Conservation (phyloP, 1,140 invertebrate genomes). For the Zophobas morio region DNA sequence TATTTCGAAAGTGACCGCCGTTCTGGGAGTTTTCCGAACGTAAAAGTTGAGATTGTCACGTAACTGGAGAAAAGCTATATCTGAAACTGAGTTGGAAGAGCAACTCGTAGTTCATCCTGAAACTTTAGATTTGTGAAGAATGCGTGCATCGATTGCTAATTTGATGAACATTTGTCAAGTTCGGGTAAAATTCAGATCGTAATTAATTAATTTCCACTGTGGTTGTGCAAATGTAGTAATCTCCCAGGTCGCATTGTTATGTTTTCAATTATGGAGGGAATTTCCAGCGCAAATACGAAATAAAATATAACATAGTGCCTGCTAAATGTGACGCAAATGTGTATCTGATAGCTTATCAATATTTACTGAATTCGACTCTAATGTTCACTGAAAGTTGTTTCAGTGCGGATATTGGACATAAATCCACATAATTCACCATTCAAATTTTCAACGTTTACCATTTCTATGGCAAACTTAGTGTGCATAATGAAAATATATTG, state of each 20-base stretch:
- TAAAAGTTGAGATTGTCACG: constrained; percentile 24
- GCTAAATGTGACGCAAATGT: constrained; percentile 58
- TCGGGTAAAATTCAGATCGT: constrained; percentile 14
- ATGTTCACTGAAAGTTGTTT: constrained; percentile 56
- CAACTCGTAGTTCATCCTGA: not conserved
- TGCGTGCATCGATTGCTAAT: not conserved
- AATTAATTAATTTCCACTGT: constrained; percentile 25
- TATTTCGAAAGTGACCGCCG: constrained; percentile 31
- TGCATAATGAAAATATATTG: constrained; percentile 56
- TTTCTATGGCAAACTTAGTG: constrained; percentile 55
- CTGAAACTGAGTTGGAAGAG: not conserved
- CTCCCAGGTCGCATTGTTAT: constrained; percentile 34
- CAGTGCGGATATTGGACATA: constrained; percentile 59
- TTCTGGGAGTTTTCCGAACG: constrained; percentile 25
- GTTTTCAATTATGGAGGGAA: constrained; percentile 42
- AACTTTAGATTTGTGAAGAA: constrained; percentile 4
- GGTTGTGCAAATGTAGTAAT: constrained; percentile 28
- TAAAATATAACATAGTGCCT: constrained; percentile 47
- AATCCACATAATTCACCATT: constrained; percentile 56
- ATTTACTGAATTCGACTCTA: constrained; percentile 56
- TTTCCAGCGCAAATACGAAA: constrained; percentile 38
- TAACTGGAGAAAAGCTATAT: constrained; percentile 6
- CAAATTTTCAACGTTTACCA: constrained; percentile 54
- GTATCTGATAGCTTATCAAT: constrained; percentile 60
- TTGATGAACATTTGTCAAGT: not conserved